These are phyloP conservation scores for Pentamera pediparva DNA, from an alignment of 53 echinoderm and acorn worm genomes.

Conservation along the genomic window DNA sequence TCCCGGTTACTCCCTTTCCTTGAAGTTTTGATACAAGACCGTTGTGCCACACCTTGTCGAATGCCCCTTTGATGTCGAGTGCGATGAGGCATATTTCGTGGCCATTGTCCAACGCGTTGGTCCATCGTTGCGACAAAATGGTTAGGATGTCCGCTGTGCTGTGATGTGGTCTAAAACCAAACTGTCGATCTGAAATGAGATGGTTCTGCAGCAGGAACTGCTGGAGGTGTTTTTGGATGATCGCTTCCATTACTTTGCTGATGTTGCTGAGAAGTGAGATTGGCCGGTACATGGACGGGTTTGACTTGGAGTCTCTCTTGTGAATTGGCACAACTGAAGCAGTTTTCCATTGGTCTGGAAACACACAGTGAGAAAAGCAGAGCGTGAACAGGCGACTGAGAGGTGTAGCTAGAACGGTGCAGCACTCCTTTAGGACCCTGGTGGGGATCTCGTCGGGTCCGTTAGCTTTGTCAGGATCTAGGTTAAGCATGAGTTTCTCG, in stretches of 20 bases:
- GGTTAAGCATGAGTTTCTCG: slow-evolving; percentile 11
- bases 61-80: slow-evolving; percentile 44
- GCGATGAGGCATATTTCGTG: slow-evolving; percentile 34
- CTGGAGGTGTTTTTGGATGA: slow-evolving; percentile 16
- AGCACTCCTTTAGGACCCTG: slow-evolving; percentile 49
- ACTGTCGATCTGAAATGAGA: slow-evolving; percentile 28
- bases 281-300: slow-evolving; percentile 37
- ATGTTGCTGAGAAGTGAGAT: slow-evolving; percentile 41
- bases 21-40: not conserved
- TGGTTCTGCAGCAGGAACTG: slow-evolving; percentile 20
- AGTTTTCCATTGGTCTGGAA: slow-evolving; percentile 33
- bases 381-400: slow-evolving; percentile 25
- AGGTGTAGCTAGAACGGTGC: slow-evolving; percentile 36
- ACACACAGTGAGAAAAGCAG: slow-evolving; percentile 27
- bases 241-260: slow-evolving; percentile 48
- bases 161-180: slow-evolving; percentile 31
- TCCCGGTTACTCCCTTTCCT: not conserved
- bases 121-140: slow-evolving; percentile 36
- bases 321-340: slow-evolving; percentile 41
- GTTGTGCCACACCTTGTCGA: slow-evolving; percentile 42
- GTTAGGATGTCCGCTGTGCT: slow-evolving; percentile 33
- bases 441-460: slow-evolving; percentile 50
- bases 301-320: slow-evolving; percentile 33
- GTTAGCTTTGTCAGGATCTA: slow-evolving; percentile 39
- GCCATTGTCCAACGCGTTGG: slow-evolving; percentile 24